Evolutionary conservation across 2,888 invertebrate species (phyloP), one percentile per base, ranked within the genome.

Genomic region (Diplazon laetatorius): DNA sequence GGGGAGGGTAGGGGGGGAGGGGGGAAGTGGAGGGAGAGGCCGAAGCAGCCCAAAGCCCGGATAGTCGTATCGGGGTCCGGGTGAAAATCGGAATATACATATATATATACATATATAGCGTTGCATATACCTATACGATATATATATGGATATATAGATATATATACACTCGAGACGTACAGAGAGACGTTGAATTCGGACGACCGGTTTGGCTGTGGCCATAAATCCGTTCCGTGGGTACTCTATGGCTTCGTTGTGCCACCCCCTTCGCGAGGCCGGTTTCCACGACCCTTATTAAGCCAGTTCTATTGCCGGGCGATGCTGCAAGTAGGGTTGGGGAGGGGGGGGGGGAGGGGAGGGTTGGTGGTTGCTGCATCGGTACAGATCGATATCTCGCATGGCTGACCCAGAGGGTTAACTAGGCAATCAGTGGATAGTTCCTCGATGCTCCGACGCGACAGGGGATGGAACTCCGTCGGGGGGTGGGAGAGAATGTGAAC

Each of bases 341-440:
- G n/a, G n/a, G n/a, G n/a, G n/a, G n/a, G n/a, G n/a, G n/a, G n/a
- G n/a, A n/a, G 55, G 59, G 71, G 60, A 20, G 42, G 57, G 50
- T 25, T 57, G n/a, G n/a, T n/a, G n/a, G n/a, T n/a, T 35, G 12
- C 52, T 35, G 66, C 74, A 60, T 78, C 48, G 74, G 74, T 71
- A 74, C 66, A 89, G 87, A 88, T 88, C 89, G 87, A 89, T 88
- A 88, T 88, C 86, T 84, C 81, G 82, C 83, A 84, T 84, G 82
- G 86, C 82, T 88, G 87, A 87, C 89, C 87, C 85, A 87, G 86
- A 87, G 87, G 86, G 88, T 87, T 89, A 89, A 89, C 89, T 89
- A 89, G 88, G 86, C 89, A 89, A 89, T 89, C 89, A 89, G 87
- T 86, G 85, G n/a, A 85, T 88, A 88, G 88, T 88, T 89, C 86